These are phyloP conservation scores for Amazona guildingii DNA, from an alignment of 2,113 vertebrate species.

Conservation along the genomic window DNA sequence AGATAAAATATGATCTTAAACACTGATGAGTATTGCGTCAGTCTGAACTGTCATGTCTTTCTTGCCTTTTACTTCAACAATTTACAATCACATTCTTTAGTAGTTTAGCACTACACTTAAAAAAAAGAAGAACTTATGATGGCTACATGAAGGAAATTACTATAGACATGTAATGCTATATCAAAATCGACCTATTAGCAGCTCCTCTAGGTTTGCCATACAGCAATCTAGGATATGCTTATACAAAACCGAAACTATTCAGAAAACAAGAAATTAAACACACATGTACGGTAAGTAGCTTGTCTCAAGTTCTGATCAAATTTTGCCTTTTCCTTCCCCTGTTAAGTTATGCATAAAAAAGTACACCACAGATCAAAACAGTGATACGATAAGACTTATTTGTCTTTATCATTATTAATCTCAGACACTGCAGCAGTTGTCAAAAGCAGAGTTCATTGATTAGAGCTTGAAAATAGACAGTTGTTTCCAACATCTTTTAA, in stretches of 20 bases:
- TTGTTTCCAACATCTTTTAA: neutral
- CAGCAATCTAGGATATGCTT: neutral
- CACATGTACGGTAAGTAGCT: neutral
- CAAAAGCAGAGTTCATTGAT: neutral
- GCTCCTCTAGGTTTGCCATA: neutral
- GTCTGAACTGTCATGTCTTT: neutral
- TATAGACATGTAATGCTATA: neutral
- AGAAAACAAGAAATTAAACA: neutral
- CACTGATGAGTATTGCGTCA: neutral
- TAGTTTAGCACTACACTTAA: neutral
- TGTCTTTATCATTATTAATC: neutral
- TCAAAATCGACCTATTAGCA: neutral
- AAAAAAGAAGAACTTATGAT: neutral
- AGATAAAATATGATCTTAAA: neutral
- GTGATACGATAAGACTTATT: neutral
- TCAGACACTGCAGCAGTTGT: neutral
- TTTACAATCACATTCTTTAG: neutral
- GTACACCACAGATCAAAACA: neutral
- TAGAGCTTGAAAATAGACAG: neutral
- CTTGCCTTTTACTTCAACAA: neutral
- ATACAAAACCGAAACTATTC: neutral
- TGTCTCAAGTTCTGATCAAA: neutral
- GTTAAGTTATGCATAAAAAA: neutral
- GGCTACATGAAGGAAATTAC: neutral
- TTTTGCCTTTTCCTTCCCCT: neutral